These are phyloP conservation scores for Hermaeophaga mercurialis DNA, from an alignment of 2,888 invertebrate genomes.

Conservation along the genomic window DNA sequence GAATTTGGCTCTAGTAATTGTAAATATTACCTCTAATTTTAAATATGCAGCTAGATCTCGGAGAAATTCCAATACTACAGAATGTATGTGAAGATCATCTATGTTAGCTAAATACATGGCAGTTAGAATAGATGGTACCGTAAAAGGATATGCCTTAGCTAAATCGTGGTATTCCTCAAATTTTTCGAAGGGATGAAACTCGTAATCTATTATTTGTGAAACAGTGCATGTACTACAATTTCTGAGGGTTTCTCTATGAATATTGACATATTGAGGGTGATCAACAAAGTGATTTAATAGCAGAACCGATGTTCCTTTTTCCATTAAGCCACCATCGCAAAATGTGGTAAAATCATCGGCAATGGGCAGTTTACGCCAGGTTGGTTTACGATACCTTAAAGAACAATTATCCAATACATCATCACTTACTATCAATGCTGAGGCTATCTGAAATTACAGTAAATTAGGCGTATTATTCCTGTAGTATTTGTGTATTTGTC, in stretches of 20 bases:
- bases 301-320: not conserved
- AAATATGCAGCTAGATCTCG: not conserved
- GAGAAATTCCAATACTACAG: not conserved
- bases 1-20: too few species aligned
- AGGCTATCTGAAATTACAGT: not conserved
- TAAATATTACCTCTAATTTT: not conserved
- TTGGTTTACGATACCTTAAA: conserved; percentile 10
- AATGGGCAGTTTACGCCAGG: not conserved
- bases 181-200: too few species aligned
- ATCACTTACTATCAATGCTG: conserved; percentile 3
- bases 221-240: too few species aligned
- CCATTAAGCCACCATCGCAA: conserved; percentile 1
- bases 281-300: conserved; percentile 4
- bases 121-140: not conserved
- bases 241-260: not conserved
- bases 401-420: conserved; percentile 1
- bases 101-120: conserved; percentile 7
- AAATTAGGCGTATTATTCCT: too few species aligned
- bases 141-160: not conserved
- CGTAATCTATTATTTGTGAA: too few species aligned
- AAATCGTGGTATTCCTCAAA: not conserved
- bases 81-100: not conserved
- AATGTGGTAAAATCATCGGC: not conserved
- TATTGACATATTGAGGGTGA: conserved; percentile 5
- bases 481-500: too few species aligned